Conservation (phyloP, 2,888 invertebrate species). For the Hypomecis punctinalis region DNA sequence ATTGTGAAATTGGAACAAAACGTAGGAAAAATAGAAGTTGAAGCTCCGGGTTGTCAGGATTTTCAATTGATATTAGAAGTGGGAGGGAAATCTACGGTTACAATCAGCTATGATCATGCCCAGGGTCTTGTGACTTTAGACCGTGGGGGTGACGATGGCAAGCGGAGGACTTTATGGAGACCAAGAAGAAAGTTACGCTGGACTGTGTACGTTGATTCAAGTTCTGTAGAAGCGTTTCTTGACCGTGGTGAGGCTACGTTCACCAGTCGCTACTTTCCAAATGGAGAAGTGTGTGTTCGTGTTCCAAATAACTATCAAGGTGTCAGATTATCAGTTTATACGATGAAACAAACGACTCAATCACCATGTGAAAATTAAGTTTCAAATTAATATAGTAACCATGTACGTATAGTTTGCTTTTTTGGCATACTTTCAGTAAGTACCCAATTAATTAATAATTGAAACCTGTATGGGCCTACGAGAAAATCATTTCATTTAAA, state of each 20-base stretch:
- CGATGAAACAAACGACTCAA: slow-evolving; percentile 53
- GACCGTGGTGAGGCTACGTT: slow-evolving; percentile 67
- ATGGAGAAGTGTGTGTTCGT: slow-evolving; percentile 47
- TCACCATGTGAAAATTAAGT: background rate
- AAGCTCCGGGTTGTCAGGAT: slow-evolving; percentile 42
- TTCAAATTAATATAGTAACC: too few species aligned
- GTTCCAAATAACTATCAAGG: slow-evolving; percentile 44
- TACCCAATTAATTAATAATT: too few species aligned
- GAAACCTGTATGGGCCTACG: too few species aligned
- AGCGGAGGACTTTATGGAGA: slow-evolving; percentile 63
- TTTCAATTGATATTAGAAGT: slow-evolving; percentile 60
- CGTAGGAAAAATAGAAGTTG: slow-evolving; percentile 60
- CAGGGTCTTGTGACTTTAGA: slow-evolving; percentile 58
- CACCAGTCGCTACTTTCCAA: slow-evolving; percentile 66
- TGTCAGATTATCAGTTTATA: slow-evolving; percentile 45
- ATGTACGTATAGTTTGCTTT: too few species aligned
- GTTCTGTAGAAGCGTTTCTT: slow-evolving; percentile 67
- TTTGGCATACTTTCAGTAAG: too few species aligned
- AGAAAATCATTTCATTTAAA: too few species aligned
- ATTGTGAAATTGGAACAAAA: slow-evolving; percentile 52
- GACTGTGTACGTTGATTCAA: slow-evolving; percentile 63
- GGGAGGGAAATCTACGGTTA: slow-evolving; percentile 47
- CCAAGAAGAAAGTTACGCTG: slow-evolving; percentile 51
- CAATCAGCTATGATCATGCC: slow-evolving; percentile 55
- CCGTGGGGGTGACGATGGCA: slow-evolving; percentile 66